Base-by-base conservation (phyloP, 2,797 vertebrate species). In the Alcedo quadribrachys region DNA sequence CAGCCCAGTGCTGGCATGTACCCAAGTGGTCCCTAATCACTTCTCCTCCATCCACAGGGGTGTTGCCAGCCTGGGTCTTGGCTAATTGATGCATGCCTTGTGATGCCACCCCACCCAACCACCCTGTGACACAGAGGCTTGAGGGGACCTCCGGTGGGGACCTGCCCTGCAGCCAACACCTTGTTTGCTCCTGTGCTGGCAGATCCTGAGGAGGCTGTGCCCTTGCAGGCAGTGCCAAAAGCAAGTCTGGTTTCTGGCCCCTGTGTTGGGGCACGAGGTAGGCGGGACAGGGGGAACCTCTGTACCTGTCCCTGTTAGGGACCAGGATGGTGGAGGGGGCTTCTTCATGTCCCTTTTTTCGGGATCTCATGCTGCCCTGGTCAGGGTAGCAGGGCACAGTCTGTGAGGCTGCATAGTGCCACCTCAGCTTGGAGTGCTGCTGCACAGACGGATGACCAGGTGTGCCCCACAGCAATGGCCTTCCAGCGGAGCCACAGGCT, bases 401-500 rank as follows among this genome's bases (percentile, higher is more conserved):
- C 2, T 1, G 15, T 48, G 75, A 30, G 53, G 27, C 24, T 65
- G 50, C 4, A 5, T 2, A 3, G 28, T 22, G 32, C 85, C 35
- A 5, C 19, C 51, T 20, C 55, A 6, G 24, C 48, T 12, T 5
- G 12, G 77, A 61, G 28, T n/a, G 8, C 32, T 70, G 45, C 35
- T 2, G 0, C 3, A 1, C 6, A 14, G 19, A 54, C 11, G 1
- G n/a, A 42, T 5, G 22, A 24, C 33, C 0, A 1, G 14, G 58
- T 58, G 63, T 81, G 57, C 43, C 77, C 85, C 6, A 4, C 90
- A 95, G 95, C 24, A 14, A 95, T 97, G 94, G 93, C 92, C 7
- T 90, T 96, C 51, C 93, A 95, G 73, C 33, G 95, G 42, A 96
- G 63, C 88, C 94, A 96, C 91, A 79, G 91, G 60, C 84, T 95